phyloP scores from a whole-genome alignment of 1,140 invertebrate species.

The Lordiphosa mommai region DNA sequence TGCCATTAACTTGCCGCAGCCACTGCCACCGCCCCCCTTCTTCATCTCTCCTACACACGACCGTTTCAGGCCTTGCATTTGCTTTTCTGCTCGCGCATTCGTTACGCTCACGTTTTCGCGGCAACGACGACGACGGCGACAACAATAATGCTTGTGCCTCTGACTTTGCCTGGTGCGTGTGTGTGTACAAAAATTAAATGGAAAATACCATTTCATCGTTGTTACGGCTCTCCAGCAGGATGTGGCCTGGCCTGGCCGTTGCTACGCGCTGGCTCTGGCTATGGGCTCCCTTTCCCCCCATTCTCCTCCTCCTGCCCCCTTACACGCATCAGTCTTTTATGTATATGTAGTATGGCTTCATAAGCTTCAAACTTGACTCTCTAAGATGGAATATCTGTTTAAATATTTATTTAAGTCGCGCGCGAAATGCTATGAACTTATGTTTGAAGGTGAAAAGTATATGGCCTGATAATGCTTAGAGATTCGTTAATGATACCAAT shows the following conservation, averaged over 20 bases:
- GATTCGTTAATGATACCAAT: too few species aligned
- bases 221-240: constrained; percentile 47
- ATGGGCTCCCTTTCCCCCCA: constrained; percentile 9
- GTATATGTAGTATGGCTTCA: constrained; percentile 34
- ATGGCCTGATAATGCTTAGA: neutral
- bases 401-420: constrained; percentile 4
- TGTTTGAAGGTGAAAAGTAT: neutral
- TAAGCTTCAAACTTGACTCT: constrained; percentile 31
- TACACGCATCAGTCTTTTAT: constrained; percentile 13
- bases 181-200: constrained; percentile 70
- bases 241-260: constrained; percentile 47
- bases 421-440: neutral
- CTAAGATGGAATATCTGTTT: constrained; percentile 1
- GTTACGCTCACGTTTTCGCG: constrained; percentile 62
- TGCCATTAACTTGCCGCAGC: constrained; percentile 36
- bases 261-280: constrained; percentile 34
- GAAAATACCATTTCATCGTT: constrained; percentile 54
- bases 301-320: neutral
- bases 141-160: constrained; percentile 44
- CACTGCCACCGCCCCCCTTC: neutral
- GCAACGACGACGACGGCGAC: constrained; percentile 15
- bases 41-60: neutral
- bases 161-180: constrained; percentile 30
- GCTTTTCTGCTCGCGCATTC: constrained; percentile 60
- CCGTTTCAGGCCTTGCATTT: constrained; percentile 54